Evolutionary conservation across 2,888 invertebrate species (phyloP), one percentile per base, ranked within the genome.

Genomic region (Metellina segmentata): DNA sequence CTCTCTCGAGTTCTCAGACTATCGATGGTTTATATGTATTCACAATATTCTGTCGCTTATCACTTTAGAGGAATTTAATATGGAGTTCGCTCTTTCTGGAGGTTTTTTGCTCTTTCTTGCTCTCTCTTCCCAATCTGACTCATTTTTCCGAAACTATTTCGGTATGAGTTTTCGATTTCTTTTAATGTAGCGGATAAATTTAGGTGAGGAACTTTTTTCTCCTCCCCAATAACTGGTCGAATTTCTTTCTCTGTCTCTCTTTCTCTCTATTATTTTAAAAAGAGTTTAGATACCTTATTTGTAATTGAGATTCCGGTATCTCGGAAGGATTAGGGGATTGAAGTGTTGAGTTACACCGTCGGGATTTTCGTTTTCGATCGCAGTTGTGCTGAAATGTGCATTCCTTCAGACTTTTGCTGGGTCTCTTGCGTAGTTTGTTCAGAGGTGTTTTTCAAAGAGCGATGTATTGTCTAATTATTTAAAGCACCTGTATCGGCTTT

Each of bases 21-120:
- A 75, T 81, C 49, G 81, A 86, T 85, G 53, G 75, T 52, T 34
- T 34, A 34, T 34, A 34, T 81, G 70, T 77, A 69, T 81, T 85
- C 81, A 74, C 72, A 86, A 86, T 90, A 75, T 86, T 74, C 74
- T 48, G 72, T 34, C 53, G 79, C 20, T 87, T 79, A 81, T 72
- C 53, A 53, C 72, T 87, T 87, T 81, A 34, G 81, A 53, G 70
- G 86, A 78, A 78, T 78, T 86, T 86, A 86, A 86, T 86, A 86
- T 70, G 85, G 51, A 52, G 19, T n/a, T 79, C 34, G 75, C 85
- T 75, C 75, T 72, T 71, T 34, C 70, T 20, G 19, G 19, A 19
- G 5, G 1, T 9, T 20, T 74, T 74, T 74, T 34, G 20, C 49
- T 34, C 11, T 69, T 9, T 71, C 49, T 71, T 11, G 7, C 7